Percentiles rank a stretch among this genome's conserved stretches.
Evolutionary conservation across 2,888 invertebrate species (phyloP).

Genomic region (Bruchidius siliquastri): DNA sequence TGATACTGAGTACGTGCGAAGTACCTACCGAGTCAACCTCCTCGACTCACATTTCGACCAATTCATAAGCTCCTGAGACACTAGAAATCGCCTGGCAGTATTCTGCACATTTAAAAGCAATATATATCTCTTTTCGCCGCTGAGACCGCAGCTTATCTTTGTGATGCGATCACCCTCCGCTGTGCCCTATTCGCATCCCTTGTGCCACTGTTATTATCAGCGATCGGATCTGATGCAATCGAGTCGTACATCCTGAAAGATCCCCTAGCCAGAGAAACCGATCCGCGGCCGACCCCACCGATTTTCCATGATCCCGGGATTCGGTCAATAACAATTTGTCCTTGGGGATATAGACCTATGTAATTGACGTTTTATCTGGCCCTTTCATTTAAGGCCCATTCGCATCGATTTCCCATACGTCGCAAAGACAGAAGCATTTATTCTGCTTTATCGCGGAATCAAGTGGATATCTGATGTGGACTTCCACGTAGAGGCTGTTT

Average conservation of each 20-base stretch:
- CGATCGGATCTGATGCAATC: conserved; percentile 19
- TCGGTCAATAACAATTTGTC: conserved; percentile 42
- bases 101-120: not conserved
- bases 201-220: conserved; percentile 11
- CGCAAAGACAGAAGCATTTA: not conserved
- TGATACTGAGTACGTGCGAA: no score
- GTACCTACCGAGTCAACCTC: no score
- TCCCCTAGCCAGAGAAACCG: not conserved
- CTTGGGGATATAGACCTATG: conserved; percentile 29
- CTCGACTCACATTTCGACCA: not conserved
- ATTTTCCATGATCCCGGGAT: conserved; percentile 41
- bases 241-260: not conserved
- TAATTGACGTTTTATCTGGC: conserved; percentile 39
- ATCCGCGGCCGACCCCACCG: conserved; percentile 22
- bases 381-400: conserved; percentile 24
- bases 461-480: no score
- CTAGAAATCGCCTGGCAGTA: not conserved
- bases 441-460: not conserved
- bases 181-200: not conserved
- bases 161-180: not conserved
- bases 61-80: not conserved
- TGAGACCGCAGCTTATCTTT: not conserved
- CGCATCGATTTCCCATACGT: not conserved
- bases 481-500: no score
- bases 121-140: not conserved